Evolutionary conservation across 2,797 vertebrate genomes (phyloP).

Genomic region (Typhlichthys eigenmanni): DNA sequence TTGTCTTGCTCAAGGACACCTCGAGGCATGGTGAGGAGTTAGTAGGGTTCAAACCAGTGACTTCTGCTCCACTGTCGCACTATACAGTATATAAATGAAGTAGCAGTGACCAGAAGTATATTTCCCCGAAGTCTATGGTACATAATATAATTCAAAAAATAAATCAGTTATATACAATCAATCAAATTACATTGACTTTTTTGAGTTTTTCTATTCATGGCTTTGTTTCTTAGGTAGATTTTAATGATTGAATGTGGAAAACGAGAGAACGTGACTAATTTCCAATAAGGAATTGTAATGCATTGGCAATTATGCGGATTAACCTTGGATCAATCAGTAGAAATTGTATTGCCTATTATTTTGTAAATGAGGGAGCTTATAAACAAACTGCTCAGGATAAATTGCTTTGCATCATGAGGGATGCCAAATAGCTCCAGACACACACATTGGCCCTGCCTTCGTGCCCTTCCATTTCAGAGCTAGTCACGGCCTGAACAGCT

Average conservation of each 20-base stretch:
- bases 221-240: constrained; percentile 20
- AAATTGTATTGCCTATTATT: constrained; percentile 72
- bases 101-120: no score
- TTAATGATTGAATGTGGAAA: no score
- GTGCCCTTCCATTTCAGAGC: constrained; percentile 51
- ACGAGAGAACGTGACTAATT: constrained; percentile 23
- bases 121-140: no score
- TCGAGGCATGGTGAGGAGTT: no score
- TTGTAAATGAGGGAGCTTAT: constrained; percentile 63
- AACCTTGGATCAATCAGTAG: constrained; percentile 65
- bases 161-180: no score
- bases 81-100: no score
- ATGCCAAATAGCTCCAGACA: constrained; percentile 28
- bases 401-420: constrained; percentile 56
- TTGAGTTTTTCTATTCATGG: constrained; percentile 3
- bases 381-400: constrained; percentile 69
- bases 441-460: constrained; percentile 26
- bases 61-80: no score
- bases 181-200: no score
- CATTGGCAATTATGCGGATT: constrained; percentile 70
- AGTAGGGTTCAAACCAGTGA: no score
- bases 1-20: no score
- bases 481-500: constrained; percentile 50
- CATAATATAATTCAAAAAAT: no score
- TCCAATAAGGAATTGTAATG: constrained; percentile 59